Conservation (phyloP, 1,140 invertebrate species). For the Rhagoletis pomonella region DNA sequence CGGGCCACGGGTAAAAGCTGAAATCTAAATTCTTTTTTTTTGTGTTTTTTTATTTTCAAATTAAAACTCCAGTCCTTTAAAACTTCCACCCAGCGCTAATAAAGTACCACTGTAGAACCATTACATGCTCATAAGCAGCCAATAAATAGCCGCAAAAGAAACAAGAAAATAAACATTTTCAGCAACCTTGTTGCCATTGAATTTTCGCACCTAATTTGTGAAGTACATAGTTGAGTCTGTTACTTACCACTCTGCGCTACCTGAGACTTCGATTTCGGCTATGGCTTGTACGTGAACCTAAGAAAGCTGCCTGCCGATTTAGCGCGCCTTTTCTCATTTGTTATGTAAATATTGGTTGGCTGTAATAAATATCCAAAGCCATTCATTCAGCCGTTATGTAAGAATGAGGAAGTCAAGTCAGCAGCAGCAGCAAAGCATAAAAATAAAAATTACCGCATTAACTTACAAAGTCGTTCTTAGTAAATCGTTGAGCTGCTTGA, state of each 20-base stretch:
- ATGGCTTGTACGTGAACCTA: background rate
- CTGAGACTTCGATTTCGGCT: slow-evolving; percentile 2
- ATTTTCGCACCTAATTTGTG: slow-evolving; percentile 41
- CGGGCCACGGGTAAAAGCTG: too few species aligned
- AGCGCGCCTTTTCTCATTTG: background rate
- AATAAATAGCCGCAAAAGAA: too few species aligned
- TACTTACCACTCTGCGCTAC: background rate
- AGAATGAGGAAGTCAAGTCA: slow-evolving; percentile 22
- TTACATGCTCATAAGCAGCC: too few species aligned
- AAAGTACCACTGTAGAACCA: too few species aligned
- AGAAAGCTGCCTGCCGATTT: background rate
- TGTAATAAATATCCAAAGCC: background rate
- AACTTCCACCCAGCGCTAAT: too few species aligned
- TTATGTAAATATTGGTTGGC: slow-evolving; percentile 34
- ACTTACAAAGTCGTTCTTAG: background rate
- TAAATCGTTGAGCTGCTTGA: slow-evolving; percentile 7
- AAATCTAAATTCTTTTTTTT: too few species aligned
- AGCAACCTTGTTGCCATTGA: background rate
- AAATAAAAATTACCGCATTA: slow-evolving; percentile 44
- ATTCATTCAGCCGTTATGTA: background rate
- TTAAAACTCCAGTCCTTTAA: too few species aligned
- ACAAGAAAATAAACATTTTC: background rate
- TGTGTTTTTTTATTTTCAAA: too few species aligned
- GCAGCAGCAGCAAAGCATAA: background rate
- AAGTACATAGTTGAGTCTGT: background rate